Evolutionary conservation across 2,113 vertebrate genomes (phyloP), one percentile per base, ranked within the genome.

Genomic region (Albula glossodonta): DNA sequence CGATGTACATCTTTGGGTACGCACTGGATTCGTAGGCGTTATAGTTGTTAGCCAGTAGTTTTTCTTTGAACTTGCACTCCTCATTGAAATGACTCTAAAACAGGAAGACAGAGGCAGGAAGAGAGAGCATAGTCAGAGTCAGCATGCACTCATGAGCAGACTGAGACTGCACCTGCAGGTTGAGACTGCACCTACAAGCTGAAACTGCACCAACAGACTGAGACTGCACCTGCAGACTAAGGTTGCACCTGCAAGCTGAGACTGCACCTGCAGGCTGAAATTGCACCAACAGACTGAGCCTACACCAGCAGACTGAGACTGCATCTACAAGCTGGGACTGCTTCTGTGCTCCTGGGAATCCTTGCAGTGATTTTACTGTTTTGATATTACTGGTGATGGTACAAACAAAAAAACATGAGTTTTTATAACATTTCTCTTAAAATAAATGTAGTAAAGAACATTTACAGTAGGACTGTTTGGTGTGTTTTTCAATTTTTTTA

Each of bases 11-110:
- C 92, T 96, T 94, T 0, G 97, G 96, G 85, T 97, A 95, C 83
- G 89, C 91, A 88, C 91, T 89, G n/a, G 98, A 98, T 91, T 99
- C 97, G 0, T 99, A 99, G 80, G 98, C 97, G 0, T 99, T 99
- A 95, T 99, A 99, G 94, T 99, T 99, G 93, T 99, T 99, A 87
- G 98, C 97, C 10, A 99, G 96, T n/a, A 99, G 96, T 1, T 93
- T 97, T 93, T 99, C 98, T 91, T 94, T 97, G 95, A 99, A 99
- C 94, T 97, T 97, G 90, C 98, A 99, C 91, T 99, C 98, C 0
- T 97, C 92, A 2, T 91, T 97, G 94, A 96, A 99, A 91, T 97
- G 96, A 17, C 91, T 87, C 98, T 99, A 93, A 90, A 91, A 93
- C 84, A 91, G 90, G 92, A 92, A 90, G 87, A 80, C 22, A 63